Percentiles rank a stretch among this genome's conserved stretches.
These are phyloP conservation scores for Cephus rjabovi DNA, from an alignment of 2,888 invertebrate species.

Conservation along the genomic window DNA sequence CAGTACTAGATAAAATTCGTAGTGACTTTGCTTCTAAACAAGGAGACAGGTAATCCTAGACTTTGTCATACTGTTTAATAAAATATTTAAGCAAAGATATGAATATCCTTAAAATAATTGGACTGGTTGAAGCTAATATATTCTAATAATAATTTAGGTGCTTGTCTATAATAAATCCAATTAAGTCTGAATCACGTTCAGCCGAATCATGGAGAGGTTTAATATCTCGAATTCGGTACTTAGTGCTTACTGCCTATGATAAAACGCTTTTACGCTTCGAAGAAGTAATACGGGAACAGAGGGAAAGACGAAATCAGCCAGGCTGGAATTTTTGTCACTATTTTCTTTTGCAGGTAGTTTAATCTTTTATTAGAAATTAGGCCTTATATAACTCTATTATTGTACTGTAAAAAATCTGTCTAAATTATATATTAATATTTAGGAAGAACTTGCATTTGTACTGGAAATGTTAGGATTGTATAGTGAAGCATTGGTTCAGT, in stretches of 20 bases:
- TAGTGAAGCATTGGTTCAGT: slow-evolving; percentile 95
- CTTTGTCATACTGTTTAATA: background rate
- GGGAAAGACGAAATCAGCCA: slow-evolving; percentile 89
- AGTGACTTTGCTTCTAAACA: slow-evolving; percentile 94
- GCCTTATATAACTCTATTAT: background rate
- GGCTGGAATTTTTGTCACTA: slow-evolving; percentile 97
- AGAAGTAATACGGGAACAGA: slow-evolving; percentile 88
- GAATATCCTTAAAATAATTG: background rate
- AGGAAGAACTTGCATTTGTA: slow-evolving; percentile 96
- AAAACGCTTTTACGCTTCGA: slow-evolving; percentile 88
- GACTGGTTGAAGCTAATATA: background rate
- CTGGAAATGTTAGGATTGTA: slow-evolving; percentile 93
- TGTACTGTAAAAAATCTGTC: background rate
- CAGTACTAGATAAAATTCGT: slow-evolving; percentile 94
- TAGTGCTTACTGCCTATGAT: slow-evolving; percentile 88
- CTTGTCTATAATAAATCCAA: slow-evolving; percentile 90
- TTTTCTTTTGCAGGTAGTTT: slow-evolving; percentile 86
- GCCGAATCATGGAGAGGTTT: slow-evolving; percentile 92
- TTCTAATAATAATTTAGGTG: slow-evolving; percentile 73
- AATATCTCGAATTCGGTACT: slow-evolving; percentile 83
- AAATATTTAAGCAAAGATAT: background rate
- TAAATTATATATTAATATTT: slow-evolving; percentile 49
- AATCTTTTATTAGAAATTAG: slow-evolving; percentile 8
- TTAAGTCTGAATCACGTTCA: slow-evolving; percentile 88
- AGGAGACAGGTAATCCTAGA: slow-evolving; percentile 71